Conservation (phyloP, 2,113 vertebrate species). For the Progne subis region DNA sequence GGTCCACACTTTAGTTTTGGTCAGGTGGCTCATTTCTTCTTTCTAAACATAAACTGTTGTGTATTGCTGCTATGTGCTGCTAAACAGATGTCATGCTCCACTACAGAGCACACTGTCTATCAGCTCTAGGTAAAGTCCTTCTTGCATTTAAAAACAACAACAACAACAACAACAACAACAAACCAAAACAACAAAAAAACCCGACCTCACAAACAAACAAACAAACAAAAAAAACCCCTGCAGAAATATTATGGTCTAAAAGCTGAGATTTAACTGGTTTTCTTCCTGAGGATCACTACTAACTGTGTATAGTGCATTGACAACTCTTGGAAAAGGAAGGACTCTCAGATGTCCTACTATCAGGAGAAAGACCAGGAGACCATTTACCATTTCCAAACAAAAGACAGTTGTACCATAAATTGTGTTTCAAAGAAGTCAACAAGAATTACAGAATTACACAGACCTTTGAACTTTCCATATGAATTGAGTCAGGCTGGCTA, state of each 20-base stretch:
- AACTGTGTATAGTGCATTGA: neutral
- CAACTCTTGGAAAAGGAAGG: neutral
- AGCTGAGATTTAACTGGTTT: neutral
- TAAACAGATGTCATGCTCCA: neutral
- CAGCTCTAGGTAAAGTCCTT: neutral
- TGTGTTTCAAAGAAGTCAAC: slow-evolving; percentile 1
- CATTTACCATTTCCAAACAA: neutral
- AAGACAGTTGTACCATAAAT: neutral
- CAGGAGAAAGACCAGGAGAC: neutral
- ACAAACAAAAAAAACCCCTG: neutral
- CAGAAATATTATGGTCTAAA: neutral
- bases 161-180: neutral
- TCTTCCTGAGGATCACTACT: neutral
- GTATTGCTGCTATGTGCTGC: neutral
- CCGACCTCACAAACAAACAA: too few species aligned
- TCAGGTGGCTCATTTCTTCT: neutral
- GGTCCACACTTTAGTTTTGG: neutral
- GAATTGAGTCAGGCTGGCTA: neutral
- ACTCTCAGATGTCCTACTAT: neutral
- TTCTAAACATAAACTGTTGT: neutral
- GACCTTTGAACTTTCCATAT: neutral
- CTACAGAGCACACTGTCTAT: neutral
- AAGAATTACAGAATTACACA: neutral
- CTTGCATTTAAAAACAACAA: neutral
- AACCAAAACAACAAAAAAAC: too few species aligned